These are phyloP conservation scores for Myrmecobius fasciatus DNA, from an alignment of 2,113 vertebrate species.

Conservation along the genomic window DNA sequence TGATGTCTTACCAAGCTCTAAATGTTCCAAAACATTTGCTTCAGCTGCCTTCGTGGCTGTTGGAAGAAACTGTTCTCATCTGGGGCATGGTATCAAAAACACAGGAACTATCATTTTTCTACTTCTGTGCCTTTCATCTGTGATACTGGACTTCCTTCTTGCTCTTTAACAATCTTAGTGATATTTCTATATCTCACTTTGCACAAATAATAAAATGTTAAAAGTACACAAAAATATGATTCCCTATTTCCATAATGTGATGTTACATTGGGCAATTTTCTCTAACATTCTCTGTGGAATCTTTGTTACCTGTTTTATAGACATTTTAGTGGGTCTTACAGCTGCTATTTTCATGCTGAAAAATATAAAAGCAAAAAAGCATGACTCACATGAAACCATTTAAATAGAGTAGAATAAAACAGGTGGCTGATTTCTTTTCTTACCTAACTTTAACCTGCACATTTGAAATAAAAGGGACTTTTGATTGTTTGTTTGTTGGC, in stretches of 20 bases:
- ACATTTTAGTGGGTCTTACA: conserved; percentile 35
- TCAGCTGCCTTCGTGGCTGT: background rate
- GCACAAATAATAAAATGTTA: background rate
- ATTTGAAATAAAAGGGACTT: background rate
- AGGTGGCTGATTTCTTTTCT: conserved; percentile 17
- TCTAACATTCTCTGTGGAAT: conserved; percentile 43
- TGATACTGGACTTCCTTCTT: background rate
- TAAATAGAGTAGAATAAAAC: conserved; percentile 50
- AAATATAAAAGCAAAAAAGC: conserved; percentile 54
- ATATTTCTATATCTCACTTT: background rate
- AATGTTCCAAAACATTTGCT: background rate
- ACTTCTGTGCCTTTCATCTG: background rate
- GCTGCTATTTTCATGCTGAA: conserved; percentile 27
- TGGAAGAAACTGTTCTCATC: background rate
- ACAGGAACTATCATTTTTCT: fast-evolving
- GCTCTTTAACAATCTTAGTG: background rate
- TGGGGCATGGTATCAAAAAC: background rate
- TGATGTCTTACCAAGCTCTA: background rate
- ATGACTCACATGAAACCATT: conserved; percentile 46
- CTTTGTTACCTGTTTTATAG: conserved; percentile 52
- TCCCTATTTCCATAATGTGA: background rate
- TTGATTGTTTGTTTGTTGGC: background rate
- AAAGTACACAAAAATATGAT: background rate
- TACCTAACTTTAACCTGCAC: conserved; percentile 40
- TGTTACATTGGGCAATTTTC: conserved; percentile 46